These are phyloP conservation scores for Microtus pennsylvanicus DNA, from an alignment of 2,113 vertebrate genomes.

Conservation along the genomic window DNA sequence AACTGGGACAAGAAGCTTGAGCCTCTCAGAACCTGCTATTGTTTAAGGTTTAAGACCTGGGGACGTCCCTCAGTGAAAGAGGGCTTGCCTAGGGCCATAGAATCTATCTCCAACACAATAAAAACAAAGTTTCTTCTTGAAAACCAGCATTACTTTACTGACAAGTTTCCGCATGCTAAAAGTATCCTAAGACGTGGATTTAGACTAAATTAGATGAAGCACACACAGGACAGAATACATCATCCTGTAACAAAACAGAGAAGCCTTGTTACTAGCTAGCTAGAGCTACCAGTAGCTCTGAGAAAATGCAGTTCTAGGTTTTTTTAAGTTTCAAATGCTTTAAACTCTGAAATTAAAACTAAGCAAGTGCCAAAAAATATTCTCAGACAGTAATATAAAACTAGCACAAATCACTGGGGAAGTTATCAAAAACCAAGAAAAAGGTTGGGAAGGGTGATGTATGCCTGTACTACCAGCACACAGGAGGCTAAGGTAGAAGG, in stretches of 20 bases:
- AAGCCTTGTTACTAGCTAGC: conserved; percentile 49
- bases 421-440: conserved; percentile 46
- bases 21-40: not conserved
- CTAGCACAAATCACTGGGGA: conserved; percentile 37
- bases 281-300: conserved; percentile 36
- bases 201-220: conserved; percentile 57
- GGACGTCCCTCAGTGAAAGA: not conserved
- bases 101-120: not conserved
- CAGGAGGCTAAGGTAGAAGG: not conserved
- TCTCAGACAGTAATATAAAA: conserved; percentile 44
- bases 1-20: not conserved
- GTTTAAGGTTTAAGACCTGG: not conserved
- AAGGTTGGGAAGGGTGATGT: not conserved
- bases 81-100: not conserved
- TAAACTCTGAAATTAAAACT: conserved; percentile 66
- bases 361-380: conserved; percentile 57
- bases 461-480: not conserved
- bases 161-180: conserved; percentile 48
- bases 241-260: conserved; percentile 56
- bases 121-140: not conserved
- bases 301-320: conserved; percentile 54
- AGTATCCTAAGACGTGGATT: conserved; percentile 63
- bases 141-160: conserved; percentile 25
- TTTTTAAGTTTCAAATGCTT: conserved; percentile 60
- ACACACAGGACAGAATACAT: conserved; percentile 45